These are phyloP conservation scores for Calameuta idolon DNA, from an alignment of 2,888 invertebrate species.

Conservation along the genomic window DNA sequence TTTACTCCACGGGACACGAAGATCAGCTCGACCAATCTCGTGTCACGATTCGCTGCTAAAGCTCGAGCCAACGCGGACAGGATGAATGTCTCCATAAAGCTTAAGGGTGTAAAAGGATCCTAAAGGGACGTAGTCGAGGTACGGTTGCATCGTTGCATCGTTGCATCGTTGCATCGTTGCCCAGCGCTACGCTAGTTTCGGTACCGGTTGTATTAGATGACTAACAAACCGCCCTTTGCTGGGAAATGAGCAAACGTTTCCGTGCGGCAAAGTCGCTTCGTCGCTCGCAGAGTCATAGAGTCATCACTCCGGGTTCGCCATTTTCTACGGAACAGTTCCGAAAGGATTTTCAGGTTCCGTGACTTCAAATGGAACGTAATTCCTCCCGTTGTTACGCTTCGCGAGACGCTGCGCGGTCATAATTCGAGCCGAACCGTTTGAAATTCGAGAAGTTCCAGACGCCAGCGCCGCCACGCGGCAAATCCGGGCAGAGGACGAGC, in stretches of 20 bases:
- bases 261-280: background rate
- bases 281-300: background rate
- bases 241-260: slow-evolving; percentile 29
- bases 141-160: slow-evolving; percentile 13
- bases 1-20: no score
- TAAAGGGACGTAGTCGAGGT: slow-evolving; percentile 20
- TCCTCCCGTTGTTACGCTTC: slow-evolving; percentile 17
- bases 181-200: background rate
- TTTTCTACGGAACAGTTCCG: slow-evolving; percentile 27
- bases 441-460: background rate
- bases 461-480: background rate
- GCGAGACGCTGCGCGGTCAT: background rate
- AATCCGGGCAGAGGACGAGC: background rate
- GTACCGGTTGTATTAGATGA: slow-evolving; percentile 9
- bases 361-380: slow-evolving; percentile 39
- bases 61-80: slow-evolving; percentile 33
- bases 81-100: slow-evolving; percentile 29
- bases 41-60: slow-evolving; percentile 38
- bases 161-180: slow-evolving; percentile 1
- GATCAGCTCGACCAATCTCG: slow-evolving; percentile 13
- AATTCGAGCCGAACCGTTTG: background rate
- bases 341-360: slow-evolving; percentile 30
- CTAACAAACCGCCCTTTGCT: slow-evolving; percentile 17
- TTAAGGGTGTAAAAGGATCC: slow-evolving; percentile 35
- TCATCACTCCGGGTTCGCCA: slow-evolving; percentile 20